A percentile compares a stretch with the other conserved stretches of the same genome.
These are phyloP conservation scores for Naja naja DNA, from an alignment of 2,113 vertebrate species.

Conservation along the genomic window DNA sequence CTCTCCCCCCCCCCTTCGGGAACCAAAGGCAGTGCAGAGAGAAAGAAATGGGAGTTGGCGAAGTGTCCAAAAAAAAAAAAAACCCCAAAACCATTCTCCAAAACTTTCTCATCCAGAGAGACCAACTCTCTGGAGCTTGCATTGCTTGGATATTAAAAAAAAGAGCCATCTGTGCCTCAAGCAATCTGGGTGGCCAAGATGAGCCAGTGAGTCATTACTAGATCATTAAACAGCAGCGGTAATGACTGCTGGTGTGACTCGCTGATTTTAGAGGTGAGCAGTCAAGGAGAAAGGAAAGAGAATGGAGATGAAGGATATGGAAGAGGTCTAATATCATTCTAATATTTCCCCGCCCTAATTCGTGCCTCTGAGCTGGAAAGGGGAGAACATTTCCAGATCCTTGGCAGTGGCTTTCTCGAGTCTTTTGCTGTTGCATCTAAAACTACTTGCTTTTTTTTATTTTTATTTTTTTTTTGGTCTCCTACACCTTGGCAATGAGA, in stretches of 20 bases:
- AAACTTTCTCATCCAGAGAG: constrained; percentile 5
- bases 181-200: constrained; percentile 39
- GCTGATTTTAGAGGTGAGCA: constrained; percentile 31
- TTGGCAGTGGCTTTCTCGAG: background rate
- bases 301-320: constrained; percentile 29
- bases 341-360: background rate
- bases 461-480: background rate
- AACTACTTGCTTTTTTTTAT: background rate
- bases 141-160: background rate
- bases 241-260: constrained; percentile 35
- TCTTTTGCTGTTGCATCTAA: background rate
- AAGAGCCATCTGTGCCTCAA: constrained; percentile 48
- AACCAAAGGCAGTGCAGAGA: background rate
- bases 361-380: background rate
- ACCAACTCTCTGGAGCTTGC: constrained; percentile 23
- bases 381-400: background rate
- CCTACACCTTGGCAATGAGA: background rate
- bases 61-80: background rate
- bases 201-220: constrained; percentile 47
- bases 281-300: constrained; percentile 48
- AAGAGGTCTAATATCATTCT: background rate
- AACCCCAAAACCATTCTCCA: fast-evolving
- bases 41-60: background rate
- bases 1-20: background rate
- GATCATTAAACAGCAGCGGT: constrained; percentile 37